Percentiles rank a stretch among this genome's conserved stretches.
Evolutionary conservation across 2,888 invertebrate species (phyloP).

Genomic region (Drosophila maculinotata): DNA sequence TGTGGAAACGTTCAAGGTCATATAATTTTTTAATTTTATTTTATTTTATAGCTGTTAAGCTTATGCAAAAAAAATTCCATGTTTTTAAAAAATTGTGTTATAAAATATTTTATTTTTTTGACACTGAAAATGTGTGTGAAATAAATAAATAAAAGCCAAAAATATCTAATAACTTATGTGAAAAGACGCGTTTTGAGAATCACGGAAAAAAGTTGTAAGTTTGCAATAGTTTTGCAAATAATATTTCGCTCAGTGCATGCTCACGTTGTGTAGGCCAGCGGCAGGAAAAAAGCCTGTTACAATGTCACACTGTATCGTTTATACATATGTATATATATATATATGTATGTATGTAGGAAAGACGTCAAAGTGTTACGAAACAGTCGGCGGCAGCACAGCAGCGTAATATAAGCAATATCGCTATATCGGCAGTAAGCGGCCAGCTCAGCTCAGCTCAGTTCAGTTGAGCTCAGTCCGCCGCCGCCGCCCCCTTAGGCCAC

Average conservation of each 20-base stretch:
- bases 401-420: slow-evolving; percentile 54
- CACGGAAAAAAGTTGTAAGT: too few species aligned
- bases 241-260: slow-evolving; percentile 1
- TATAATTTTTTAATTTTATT: too few species aligned
- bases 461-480: background rate
- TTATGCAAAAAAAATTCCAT: too few species aligned
- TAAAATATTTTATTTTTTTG: too few species aligned
- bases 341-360: slow-evolving; percentile 10
- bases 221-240: too few species aligned
- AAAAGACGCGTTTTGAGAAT: too few species aligned
- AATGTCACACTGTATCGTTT: slow-evolving; percentile 3
- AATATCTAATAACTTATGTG: too few species aligned
- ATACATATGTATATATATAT: background rate
- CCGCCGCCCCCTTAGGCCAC: background rate
- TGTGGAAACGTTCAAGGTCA: too few species aligned
- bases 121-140: too few species aligned
- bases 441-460: slow-evolving; percentile 4
- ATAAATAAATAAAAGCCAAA: too few species aligned
- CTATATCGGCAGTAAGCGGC: slow-evolving; percentile 37
- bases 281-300: slow-evolving; percentile 9
- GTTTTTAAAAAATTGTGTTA: too few species aligned
- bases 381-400: slow-evolving; percentile 30
- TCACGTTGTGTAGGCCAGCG: slow-evolving; percentile 19
- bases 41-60: too few species aligned
- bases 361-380: slow-evolving; percentile 58